Evolutionary conservation across 2,888 invertebrate genomes (phyloP).

Genomic region (Oscheius myriophilus): DNA sequence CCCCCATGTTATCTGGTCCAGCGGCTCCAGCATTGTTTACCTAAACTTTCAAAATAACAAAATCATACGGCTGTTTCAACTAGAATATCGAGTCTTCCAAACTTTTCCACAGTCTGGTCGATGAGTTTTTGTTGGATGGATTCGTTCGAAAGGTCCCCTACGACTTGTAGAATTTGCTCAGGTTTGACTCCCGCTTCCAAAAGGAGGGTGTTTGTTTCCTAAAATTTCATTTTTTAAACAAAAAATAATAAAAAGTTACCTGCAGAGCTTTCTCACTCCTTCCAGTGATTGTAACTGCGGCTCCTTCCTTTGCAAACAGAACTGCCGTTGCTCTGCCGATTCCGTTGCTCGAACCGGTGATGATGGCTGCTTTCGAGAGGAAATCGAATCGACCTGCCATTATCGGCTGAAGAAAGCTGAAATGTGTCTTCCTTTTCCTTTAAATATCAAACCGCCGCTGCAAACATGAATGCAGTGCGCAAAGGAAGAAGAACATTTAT

Average conservation of each 20-base stretch:
- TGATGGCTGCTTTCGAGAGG: slow-evolving; percentile 7
- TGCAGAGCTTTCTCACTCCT: slow-evolving; percentile 13
- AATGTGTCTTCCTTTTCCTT: too few species aligned
- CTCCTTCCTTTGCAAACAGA: slow-evolving; percentile 27
- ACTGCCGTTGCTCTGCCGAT: slow-evolving; percentile 22
- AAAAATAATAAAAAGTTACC: slow-evolving; percentile 1
- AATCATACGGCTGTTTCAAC: neutral
- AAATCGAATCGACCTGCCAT: neutral
- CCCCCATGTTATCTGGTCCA: slow-evolving; percentile 13
- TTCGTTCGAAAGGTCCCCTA: slow-evolving; percentile 14
- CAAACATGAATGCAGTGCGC: too few species aligned
- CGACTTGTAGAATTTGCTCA: slow-evolving; percentile 18
- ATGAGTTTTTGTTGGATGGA: slow-evolving; percentile 18
- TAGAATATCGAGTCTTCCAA: slow-evolving; percentile 25
- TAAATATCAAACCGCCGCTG: too few species aligned
- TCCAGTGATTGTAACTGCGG: slow-evolving; percentile 20
- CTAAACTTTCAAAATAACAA: slow-evolving; percentile 4
- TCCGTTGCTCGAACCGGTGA: slow-evolving; percentile 25
- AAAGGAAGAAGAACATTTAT: neutral
- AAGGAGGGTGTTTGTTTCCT: slow-evolving; percentile 13
- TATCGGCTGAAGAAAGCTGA: too few species aligned
- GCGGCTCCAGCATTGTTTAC: slow-evolving; percentile 27
- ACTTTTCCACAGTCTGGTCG: slow-evolving; percentile 22
- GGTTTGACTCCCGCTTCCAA: neutral
- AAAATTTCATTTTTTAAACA: neutral